Evolutionary conservation across 2,113 vertebrate genomes (phyloP), one percentile per base, ranked within the genome.

Genomic region (Tyrannus savana): DNA sequence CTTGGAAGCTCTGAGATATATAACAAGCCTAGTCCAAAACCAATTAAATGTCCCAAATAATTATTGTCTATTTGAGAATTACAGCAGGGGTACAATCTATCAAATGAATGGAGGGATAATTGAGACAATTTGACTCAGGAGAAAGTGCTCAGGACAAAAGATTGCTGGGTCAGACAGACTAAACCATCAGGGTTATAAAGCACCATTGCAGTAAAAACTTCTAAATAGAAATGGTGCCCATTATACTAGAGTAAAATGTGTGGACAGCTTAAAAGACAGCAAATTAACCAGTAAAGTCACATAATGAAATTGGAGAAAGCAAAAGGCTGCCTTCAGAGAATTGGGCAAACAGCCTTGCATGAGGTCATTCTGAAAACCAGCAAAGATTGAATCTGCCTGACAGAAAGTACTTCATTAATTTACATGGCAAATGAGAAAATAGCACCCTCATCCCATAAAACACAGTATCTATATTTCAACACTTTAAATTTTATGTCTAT

Each of bases 11-110:
- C 63, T 11, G 22, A 82, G 22, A 68, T 87, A 35, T 52, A 41
- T 42, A 59, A 82, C 42, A 89, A 25, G 5, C 21, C 24, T 46
- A 90, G 55, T 39, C 27, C 9, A 77, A 91, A 87, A 94, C 52
- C 79, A 95, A 91, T 93, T 93, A 90, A 66, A 76, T 79, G 78
- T 77, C 80, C n/a, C 46, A 93, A 94, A 87, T 86, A 96, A 95
- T 89, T 87, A 84, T 35, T 66, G 37, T 95, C 87, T 72, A 37
- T 37, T 62, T 93, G 52, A 87, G 71, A 93, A 84, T 94, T 87
- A 66, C 80, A 90, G 76, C 21, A 46, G 66, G 16, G 72, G 42
- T 46, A 58, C 22, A 58, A 62, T 85, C 55, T 76, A 53, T 76
- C 63, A 69, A 96, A 96, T 59, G 62, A 92, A 95, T 59, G 35